These are phyloP conservation scores for Pardalotus punctatus DNA, from an alignment of 2,113 vertebrate genomes.

Conservation along the genomic window DNA sequence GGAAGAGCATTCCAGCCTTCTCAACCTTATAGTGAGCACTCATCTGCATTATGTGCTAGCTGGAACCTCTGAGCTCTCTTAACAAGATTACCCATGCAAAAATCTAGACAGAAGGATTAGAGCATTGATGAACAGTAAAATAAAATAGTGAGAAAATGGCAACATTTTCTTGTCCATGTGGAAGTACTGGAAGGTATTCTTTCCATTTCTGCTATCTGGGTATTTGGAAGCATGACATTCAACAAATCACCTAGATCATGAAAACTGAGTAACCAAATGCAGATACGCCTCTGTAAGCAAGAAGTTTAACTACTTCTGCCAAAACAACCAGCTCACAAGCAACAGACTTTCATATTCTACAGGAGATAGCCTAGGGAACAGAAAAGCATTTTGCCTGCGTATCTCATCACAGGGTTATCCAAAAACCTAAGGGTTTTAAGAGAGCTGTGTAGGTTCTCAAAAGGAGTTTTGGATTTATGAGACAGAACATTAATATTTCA, in stretches of 20 bases:
- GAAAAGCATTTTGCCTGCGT: not conserved
- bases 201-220: not conserved
- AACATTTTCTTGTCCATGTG: not conserved
- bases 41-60: not conserved
- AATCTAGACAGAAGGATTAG: not conserved
- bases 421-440: not conserved
- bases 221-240: not conserved
- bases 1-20: not conserved
- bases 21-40: not conserved
- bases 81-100: not conserved
- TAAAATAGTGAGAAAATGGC: not conserved
- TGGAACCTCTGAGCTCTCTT: not conserved
- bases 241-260: not conserved
- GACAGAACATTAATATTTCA: not conserved
- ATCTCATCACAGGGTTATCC: not conserved
- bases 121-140: not conserved
- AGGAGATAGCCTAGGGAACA: not conserved
- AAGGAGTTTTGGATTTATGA: not conserved
- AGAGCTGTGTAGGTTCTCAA: not conserved
- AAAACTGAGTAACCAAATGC: not conserved
- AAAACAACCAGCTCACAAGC: not conserved
- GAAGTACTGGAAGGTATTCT: not conserved
- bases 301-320: not conserved
- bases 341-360: not conserved
- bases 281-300: not conserved